A percentile compares a stretch with the other conserved stretches of the same genome.
phyloP scores from a whole-genome alignment of 2,797 vertebrate genomes.

The Macropus fuliginosus region DNA sequence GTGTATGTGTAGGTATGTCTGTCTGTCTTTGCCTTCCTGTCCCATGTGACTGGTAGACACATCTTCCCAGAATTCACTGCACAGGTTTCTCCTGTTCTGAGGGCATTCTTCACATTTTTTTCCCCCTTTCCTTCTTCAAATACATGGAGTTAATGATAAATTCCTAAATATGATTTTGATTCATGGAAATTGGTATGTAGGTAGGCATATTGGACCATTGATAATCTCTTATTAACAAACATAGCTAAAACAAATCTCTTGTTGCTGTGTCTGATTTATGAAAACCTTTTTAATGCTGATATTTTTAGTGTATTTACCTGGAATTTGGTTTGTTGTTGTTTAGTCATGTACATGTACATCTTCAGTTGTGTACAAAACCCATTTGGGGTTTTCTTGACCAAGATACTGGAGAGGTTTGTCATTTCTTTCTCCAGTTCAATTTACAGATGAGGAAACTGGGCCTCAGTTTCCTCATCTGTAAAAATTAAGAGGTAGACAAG shows the following conservation, averaged over 20 bases:
- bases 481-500: background rate
- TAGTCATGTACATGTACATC: no score
- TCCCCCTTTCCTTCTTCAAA: background rate
- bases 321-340: slow-evolving; percentile 38
- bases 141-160: background rate
- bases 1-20: no score
- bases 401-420: no score
- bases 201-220: slow-evolving; percentile 60
- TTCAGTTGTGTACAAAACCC: no score
- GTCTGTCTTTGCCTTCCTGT: background rate
- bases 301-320: slow-evolving; percentile 39
- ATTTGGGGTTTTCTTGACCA: no score
- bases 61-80: background rate
- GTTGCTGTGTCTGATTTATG: slow-evolving; percentile 82
- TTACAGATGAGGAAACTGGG: background rate
- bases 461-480: background rate
- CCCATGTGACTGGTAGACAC: background rate
- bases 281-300: slow-evolving; percentile 65
- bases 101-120: background rate
- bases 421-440: no score
- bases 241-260: slow-evolving; percentile 74
- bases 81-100: background rate
- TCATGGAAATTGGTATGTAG: slow-evolving; percentile 73
- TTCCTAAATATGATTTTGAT: slow-evolving; percentile 72
- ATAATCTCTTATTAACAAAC: slow-evolving; percentile 76